Conservation (phyloP, 2,113 vertebrate genomes). For the Pelecanus crispus region DNA sequence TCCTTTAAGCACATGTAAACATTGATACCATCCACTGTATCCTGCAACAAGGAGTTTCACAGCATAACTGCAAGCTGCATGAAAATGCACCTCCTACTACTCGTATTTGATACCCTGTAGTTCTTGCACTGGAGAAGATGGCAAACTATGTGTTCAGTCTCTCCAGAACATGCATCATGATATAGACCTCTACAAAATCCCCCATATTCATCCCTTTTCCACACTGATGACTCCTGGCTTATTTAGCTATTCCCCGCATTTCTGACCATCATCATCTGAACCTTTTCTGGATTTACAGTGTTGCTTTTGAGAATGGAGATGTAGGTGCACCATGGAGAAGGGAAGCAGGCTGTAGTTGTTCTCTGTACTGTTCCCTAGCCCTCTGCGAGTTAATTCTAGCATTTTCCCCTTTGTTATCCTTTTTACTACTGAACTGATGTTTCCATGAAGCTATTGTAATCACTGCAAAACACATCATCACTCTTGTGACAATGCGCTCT, state of each 20-base stretch:
- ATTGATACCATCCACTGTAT: not conserved
- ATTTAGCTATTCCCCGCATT: not conserved
- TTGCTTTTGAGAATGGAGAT: not conserved
- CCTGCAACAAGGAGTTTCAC: not conserved
- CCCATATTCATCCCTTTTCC: not conserved
- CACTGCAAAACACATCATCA: not conserved
- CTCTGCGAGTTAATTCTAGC: not conserved
- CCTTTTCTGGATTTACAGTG: not conserved
- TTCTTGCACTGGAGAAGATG: not conserved
- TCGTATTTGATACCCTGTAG: not conserved
- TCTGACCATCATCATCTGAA: not conserved
- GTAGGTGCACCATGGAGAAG: not conserved
- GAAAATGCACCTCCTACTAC: not conserved
- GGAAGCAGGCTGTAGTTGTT: not conserved
- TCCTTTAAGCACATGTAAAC: not conserved
- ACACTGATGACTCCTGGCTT: not conserved
- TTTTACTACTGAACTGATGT: not conserved
- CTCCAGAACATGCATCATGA: not conserved
- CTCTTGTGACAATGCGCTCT: not conserved
- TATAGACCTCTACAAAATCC: not conserved
- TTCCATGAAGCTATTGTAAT: not conserved
- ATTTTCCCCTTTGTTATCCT: not conserved
- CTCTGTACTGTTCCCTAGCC: not conserved
- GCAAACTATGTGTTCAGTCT: not conserved
- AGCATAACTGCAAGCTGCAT: accelerated